phyloP scores from a whole-genome alignment of 2,888 invertebrate species.

The Dugesia japonica region DNA sequence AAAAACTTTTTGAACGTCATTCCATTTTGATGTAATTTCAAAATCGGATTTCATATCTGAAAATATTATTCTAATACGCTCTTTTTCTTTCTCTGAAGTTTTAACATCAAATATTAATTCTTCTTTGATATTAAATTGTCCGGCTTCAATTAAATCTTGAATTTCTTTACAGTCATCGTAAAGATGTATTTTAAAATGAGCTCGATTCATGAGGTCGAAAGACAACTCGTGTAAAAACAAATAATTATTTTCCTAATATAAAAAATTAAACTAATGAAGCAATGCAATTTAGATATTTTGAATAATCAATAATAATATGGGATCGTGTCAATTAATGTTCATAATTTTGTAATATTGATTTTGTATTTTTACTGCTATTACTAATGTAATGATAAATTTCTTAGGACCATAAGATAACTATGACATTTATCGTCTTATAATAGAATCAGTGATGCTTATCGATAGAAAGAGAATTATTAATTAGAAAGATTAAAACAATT shows the following conservation, averaged over 20 bases:
- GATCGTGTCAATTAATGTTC: no score
- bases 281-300: no score
- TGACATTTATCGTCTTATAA: no score
- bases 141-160: background rate
- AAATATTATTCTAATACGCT: background rate
- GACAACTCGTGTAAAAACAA: background rate
- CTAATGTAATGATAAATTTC: no score
- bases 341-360: no score
- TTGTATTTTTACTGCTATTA: no score
- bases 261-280: no score
- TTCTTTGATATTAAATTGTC: background rate
- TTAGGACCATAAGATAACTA: no score
- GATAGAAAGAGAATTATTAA: no score
- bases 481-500: no score
- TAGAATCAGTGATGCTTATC: no score
- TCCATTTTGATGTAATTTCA: background rate
- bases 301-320: no score
- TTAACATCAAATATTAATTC: background rate
- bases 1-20: background rate
- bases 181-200: background rate
- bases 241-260: background rate
- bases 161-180: background rate
- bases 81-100: background rate
- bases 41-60: constrained; percentile 9
- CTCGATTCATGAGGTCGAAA: constrained; percentile 2